These are phyloP conservation scores for Nymphalis urticae DNA, from an alignment of 2,888 invertebrate genomes.

Conservation along the genomic window DNA sequence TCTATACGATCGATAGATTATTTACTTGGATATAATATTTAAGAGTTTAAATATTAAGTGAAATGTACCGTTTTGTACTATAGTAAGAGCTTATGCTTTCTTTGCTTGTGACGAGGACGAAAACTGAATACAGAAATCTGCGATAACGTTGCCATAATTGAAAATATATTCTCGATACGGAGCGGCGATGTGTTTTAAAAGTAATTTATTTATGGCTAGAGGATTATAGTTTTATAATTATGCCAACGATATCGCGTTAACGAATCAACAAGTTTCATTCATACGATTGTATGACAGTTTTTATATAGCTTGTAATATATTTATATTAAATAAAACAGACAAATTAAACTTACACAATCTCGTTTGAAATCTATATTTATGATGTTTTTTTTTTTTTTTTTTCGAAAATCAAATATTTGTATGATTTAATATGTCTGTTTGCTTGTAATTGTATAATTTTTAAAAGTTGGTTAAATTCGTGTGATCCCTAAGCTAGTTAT, in stretches of 20 bases:
- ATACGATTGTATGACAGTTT: not conserved
- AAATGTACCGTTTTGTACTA: not conserved
- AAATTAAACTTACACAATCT: not conserved
- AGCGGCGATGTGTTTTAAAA: no score
- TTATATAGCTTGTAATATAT: constrained; percentile 4
- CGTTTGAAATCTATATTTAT: no score
- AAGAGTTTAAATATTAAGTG: not conserved
- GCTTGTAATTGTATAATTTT: not conserved
- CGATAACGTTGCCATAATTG: not conserved
- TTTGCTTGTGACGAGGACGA: not conserved
- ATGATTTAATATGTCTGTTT: not conserved
- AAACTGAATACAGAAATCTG: no score
- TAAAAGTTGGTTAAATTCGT: constrained; percentile 2
- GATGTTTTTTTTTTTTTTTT: no score
- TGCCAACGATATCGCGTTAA: not conserved
- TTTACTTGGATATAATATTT: not conserved
- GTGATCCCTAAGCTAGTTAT: constrained; percentile 12
- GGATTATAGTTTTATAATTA: not conserved
- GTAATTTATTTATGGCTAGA: no score
- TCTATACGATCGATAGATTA: not conserved
- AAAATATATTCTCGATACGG: not conserved
- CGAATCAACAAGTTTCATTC: not conserved
- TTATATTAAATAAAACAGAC: not conserved
- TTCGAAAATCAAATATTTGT: not conserved
- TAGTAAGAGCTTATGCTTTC: not conserved